phyloP scores from a whole-genome alignment of 2,113 vertebrate species.

The Antennarius striatus region DNA sequence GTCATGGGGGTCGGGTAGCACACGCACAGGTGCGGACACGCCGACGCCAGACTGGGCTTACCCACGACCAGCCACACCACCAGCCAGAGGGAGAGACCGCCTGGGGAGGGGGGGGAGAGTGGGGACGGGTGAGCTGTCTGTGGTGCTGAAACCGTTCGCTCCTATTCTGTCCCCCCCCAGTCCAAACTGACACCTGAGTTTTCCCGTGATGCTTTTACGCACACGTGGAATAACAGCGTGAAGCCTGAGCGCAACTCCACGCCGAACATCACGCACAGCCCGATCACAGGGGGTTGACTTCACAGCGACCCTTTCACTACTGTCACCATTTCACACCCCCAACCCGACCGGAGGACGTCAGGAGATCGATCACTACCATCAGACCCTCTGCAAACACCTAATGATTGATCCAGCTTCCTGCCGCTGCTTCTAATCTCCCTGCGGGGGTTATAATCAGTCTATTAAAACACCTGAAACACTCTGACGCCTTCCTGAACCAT shows the following conservation, averaged over 20 bases:
- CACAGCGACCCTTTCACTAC: no score
- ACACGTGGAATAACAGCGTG: background rate
- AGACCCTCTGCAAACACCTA: background rate
- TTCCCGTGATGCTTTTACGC: background rate
- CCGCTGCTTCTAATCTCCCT: no score
- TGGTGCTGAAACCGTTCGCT: background rate
- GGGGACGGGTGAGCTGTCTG: constrained; percentile 48
- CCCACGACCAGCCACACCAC: constrained; percentile 85
- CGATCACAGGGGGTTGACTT: background rate
- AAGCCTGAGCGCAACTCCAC: background rate
- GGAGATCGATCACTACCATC: background rate
- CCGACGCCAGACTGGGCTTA: constrained; percentile 79
- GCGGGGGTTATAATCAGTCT: no score
- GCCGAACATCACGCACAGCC: constrained; percentile 51
- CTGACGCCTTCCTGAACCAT: no score
- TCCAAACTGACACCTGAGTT: no score
- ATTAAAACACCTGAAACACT: no score
- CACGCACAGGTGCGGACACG: constrained; percentile 91
- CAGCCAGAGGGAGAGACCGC: constrained; percentile 83
- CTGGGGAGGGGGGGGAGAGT: constrained; percentile 58
- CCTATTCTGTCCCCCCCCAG: background rate
- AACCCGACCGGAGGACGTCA: no score
- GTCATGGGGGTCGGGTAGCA: constrained; percentile 96
- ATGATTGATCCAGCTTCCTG: background rate
- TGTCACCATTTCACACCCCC: no score